Evolutionary conservation across 2,888 invertebrate species (phyloP).

Genomic region (Chromoteleia sp.): DNA sequence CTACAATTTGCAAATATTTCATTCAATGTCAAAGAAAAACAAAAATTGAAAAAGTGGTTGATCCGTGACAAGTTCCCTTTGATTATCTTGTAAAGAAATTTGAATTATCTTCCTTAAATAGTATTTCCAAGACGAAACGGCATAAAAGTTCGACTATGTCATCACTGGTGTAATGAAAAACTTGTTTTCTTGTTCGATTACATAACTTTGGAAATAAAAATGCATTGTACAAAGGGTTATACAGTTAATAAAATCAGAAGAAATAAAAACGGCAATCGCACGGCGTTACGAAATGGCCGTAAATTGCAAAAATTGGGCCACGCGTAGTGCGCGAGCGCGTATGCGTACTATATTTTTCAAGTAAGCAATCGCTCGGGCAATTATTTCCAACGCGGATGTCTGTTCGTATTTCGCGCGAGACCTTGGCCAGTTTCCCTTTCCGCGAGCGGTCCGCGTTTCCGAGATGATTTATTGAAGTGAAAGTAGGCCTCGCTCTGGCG

Average conservation of each 20-base stretch:
- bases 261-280: conserved; percentile 73
- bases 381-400: conserved; percentile 84
- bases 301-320: conserved; percentile 83
- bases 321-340: conserved; percentile 69
- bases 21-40: too few relatives aligned
- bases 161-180: conserved; percentile 40
- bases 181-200: conserved; percentile 46
- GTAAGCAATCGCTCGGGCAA: conserved; percentile 78
- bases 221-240: conserved; percentile 48
- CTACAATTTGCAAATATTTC: too few relatives aligned
- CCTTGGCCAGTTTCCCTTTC: conserved; percentile 84
- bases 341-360: conserved; percentile 73
- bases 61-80: too few relatives aligned
- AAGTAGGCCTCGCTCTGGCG: conserved; percentile 50
- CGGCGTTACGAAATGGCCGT: conserved; percentile 79
- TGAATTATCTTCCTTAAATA: too few relatives aligned
- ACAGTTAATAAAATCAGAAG: conserved; percentile 65
- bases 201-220: conserved; percentile 46
- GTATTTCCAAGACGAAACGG: too few relatives aligned
- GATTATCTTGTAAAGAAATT: too few relatives aligned
- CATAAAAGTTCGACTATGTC: conserved; percentile 20
- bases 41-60: too few relatives aligned
- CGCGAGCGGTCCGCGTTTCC: conserved; percentile 62
- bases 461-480: conserved; percentile 64
- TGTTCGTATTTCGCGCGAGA: conserved; percentile 80